These are phyloP conservation scores for Podiceps cristatus DNA, from an alignment of 2,113 vertebrate genomes.

Conservation along the genomic window DNA sequence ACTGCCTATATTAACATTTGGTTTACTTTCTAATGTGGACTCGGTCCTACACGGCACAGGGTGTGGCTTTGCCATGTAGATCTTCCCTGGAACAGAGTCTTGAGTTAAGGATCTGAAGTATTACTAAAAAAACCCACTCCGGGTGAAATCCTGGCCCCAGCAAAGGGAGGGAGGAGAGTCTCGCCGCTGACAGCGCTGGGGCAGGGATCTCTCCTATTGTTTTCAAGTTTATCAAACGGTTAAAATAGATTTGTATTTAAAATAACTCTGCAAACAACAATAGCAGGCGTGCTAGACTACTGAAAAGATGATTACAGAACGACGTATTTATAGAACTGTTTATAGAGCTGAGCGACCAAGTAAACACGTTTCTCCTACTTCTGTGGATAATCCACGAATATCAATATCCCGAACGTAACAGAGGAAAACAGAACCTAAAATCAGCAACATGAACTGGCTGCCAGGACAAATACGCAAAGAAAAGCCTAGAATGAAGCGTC, in stretches of 20 bases:
- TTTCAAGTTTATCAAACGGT: slow-evolving; percentile 9
- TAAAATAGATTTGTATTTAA: neutral
- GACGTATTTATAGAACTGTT: neutral
- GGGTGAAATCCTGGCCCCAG: neutral
- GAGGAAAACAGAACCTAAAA: slow-evolving; percentile 36
- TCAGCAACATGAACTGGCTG: slow-evolving; percentile 29
- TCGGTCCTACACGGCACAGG: neutral
- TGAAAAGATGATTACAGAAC: slow-evolving; percentile 7
- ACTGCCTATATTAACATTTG: neutral
- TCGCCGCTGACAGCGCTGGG: neutral
- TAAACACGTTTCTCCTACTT: neutral
- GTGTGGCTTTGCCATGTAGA: neutral
- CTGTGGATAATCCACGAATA: neutral
- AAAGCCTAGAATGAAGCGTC: slow-evolving; percentile 67
- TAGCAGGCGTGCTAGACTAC: neutral
- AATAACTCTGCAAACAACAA: neutral
- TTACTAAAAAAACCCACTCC: neutral
- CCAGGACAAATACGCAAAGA: slow-evolving; percentile 55
- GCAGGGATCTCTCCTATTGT: slow-evolving; percentile 2
- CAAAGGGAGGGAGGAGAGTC: neutral
- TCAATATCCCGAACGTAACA: neutral
- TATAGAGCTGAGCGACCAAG: neutral
- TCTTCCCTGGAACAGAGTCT: neutral
- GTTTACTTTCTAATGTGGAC: neutral
- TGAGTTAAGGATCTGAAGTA: neutral